Evolutionary conservation across 2,113 vertebrate genomes (phyloP).

Genomic region (Felis chaus): DNA sequence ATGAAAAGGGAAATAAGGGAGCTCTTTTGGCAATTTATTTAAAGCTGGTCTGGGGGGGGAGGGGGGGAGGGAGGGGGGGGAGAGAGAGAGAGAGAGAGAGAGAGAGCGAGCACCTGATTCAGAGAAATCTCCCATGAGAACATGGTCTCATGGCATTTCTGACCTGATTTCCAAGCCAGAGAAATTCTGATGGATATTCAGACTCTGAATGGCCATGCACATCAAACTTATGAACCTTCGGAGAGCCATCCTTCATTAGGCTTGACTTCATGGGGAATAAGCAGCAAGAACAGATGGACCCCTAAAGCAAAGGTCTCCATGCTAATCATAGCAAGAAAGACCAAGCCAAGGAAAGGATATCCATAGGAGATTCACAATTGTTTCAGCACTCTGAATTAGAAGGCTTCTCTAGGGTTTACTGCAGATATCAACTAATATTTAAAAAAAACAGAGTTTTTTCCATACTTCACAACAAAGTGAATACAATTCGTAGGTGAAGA

Average conservation of each 20-base stretch:
- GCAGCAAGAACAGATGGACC: constrained; percentile 55
- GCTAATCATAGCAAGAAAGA: constrained; percentile 34
- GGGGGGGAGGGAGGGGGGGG: neutral
- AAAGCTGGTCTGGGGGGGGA: neutral
- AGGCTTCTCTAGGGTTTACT: neutral
- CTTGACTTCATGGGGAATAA: constrained; percentile 35
- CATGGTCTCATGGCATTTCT: constrained; percentile 36
- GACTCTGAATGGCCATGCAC: constrained; percentile 65
- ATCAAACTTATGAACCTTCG: constrained; percentile 68
- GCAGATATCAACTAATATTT: neutral
- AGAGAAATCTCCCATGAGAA: neutral
- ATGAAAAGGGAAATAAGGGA: neutral
- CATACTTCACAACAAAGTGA: neutral
- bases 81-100: neutral
- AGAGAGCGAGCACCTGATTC: neutral
- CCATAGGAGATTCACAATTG: neutral
- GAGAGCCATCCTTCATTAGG: constrained; percentile 63
- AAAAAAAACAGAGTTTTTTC: neutral
- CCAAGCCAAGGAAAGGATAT: neutral
- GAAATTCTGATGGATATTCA: constrained; percentile 46
- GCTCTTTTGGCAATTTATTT: neutral
- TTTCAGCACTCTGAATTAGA: neutral
- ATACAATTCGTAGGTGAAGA: neutral
- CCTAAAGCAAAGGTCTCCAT: neutral
- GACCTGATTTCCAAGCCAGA: constrained; percentile 75